Conservation (phyloP, 2,888 invertebrate genomes). For the Pachliopta kotzebuea region DNA sequence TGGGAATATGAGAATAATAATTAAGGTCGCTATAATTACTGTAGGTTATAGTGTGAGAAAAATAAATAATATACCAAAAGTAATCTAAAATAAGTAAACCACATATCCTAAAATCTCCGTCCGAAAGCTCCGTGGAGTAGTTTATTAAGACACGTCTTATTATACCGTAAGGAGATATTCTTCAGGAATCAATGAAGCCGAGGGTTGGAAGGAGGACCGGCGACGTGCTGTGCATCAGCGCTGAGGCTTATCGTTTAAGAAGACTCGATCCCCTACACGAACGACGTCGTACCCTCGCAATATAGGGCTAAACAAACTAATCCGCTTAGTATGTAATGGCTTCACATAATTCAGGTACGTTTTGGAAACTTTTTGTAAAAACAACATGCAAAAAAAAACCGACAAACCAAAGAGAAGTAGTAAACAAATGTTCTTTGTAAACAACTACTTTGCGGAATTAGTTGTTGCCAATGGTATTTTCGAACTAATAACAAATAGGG, state of each 20-base stretch:
- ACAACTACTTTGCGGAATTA: too few species aligned
- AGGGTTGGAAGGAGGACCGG: neutral
- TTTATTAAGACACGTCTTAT: slow-evolving; percentile 14
- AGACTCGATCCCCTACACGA: slow-evolving; percentile 9
- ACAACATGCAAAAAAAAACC: neutral
- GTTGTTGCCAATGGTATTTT: too few species aligned
- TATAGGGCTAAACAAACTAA: slow-evolving; percentile 3
- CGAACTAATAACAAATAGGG: too few species aligned
- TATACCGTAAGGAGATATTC: slow-evolving; percentile 7
- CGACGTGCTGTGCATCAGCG: slow-evolving; percentile 4
- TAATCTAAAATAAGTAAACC: neutral
- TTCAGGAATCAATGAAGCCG: slow-evolving; percentile 11
- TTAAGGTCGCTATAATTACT: too few species aligned
- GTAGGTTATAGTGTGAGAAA: too few species aligned
- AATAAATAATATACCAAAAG: too few species aligned
- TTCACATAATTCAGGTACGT: neutral
- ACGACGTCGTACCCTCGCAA: slow-evolving; percentile 3
- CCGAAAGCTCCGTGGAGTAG: neutral
- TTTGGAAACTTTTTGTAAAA: neutral
- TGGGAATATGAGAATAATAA: too few species aligned
- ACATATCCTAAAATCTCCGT: neutral
- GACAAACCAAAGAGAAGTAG: neutral
- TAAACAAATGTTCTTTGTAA: neutral
- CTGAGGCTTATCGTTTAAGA: slow-evolving; percentile 5
- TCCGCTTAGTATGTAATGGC: neutral